Percentiles rank a stretch among this genome's conserved stretches.
These are phyloP conservation scores for Microcebus jonahi DNA, from an alignment of 2,113 vertebrate species.

Conservation along the genomic window DNA sequence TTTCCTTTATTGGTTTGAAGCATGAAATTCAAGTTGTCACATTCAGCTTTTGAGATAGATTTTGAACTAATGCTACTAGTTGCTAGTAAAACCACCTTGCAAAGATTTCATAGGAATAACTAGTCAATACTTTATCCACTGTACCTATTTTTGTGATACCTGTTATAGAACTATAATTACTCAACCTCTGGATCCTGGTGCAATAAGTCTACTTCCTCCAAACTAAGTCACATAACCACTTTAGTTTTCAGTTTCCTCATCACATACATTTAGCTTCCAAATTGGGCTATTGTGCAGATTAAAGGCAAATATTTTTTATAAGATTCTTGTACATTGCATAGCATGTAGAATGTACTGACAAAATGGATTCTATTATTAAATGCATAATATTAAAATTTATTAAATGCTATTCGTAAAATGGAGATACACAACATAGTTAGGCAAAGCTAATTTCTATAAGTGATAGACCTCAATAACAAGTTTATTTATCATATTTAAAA, in stretches of 20 bases:
- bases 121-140: neutral
- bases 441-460: neutral
- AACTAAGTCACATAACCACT: neutral
- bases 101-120: neutral
- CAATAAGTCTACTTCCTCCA: neutral
- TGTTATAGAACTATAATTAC: neutral
- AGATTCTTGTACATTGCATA: neutral
- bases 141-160: neutral
- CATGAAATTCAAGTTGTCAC: neutral
- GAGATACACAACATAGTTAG: neutral
- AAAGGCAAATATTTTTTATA: neutral
- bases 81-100: neutral
- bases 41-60: neutral
- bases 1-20: slow-evolving; percentile 17
- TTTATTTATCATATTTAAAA: neutral
- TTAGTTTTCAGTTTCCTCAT: neutral
- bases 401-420: neutral
- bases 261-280: slow-evolving; percentile 1
- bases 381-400: neutral
- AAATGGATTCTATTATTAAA: slow-evolving; percentile 40
- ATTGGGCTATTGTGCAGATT: neutral
- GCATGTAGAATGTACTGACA: neutral
- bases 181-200: neutral
- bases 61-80: neutral
- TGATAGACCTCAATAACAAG: neutral